Conservation (phyloP, 2,888 invertebrate genomes). For the Drosophila melanosoma region DNA sequence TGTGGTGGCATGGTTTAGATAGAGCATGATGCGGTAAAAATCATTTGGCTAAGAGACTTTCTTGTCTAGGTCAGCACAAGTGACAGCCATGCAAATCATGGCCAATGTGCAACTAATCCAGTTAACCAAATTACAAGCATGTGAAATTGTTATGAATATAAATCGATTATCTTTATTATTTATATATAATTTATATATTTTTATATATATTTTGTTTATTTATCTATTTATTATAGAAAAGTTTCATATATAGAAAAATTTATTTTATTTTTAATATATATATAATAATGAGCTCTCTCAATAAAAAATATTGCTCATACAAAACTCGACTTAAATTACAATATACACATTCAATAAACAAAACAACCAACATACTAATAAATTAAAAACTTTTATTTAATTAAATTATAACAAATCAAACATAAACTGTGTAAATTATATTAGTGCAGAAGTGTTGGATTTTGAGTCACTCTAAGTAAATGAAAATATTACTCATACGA, state of each 20-base stretch:
- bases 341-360: neutral
- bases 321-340: neutral
- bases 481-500: neutral
- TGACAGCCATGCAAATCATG: neutral
- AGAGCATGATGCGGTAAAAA: constrained; percentile 44
- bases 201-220: neutral
- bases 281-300: too few relatives aligned
- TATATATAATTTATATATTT: neutral
- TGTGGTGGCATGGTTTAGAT: constrained; percentile 29
- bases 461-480: neutral
- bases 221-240: neutral
- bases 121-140: neutral
- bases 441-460: neutral
- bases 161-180: neutral
- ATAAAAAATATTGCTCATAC: neutral
- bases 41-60: constrained; percentile 20
- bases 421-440: accelerated
- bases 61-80: constrained; percentile 41
- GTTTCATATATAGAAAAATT: too few relatives aligned
- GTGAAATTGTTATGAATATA: neutral
- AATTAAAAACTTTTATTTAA: accelerated
- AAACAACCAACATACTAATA: neutral
- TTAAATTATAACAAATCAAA: neutral
- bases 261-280: too few relatives aligned
- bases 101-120: neutral